These are phyloP conservation scores for Carollia perspicillata DNA, from an alignment of 2,113 vertebrate genomes.

Conservation along the genomic window DNA sequence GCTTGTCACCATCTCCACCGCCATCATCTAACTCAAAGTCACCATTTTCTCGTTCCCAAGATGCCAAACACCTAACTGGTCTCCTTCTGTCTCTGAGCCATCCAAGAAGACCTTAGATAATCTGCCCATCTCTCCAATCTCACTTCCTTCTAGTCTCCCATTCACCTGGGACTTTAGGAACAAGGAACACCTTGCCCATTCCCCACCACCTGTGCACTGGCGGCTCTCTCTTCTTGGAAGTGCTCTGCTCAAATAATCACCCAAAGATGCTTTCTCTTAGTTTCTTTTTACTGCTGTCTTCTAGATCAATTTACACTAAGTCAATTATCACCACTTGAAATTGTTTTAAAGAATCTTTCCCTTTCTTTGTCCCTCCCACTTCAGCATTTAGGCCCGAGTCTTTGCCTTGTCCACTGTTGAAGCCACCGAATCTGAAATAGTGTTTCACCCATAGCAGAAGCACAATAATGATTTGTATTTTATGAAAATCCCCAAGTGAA, in stretches of 20 bases:
- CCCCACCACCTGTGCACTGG: not conserved
- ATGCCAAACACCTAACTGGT: rapidly evolving
- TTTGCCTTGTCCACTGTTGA: not conserved
- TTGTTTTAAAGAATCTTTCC: not conserved
- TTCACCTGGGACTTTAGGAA: not conserved
- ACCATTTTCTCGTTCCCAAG: not conserved
- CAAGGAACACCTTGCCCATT: not conserved
- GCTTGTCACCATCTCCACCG: not conserved
- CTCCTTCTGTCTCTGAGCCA: not conserved
- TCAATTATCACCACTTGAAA: not conserved
- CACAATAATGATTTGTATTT: not conserved
- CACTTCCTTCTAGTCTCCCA: not conserved
- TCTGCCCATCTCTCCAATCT: not conserved
- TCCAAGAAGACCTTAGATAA: not conserved
- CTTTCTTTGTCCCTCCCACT: not conserved
- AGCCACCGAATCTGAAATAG: not conserved
- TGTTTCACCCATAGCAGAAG: not conserved
- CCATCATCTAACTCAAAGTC: not conserved
- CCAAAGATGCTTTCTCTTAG: not conserved
- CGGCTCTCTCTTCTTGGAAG: not conserved
- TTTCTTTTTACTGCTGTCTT: not conserved
- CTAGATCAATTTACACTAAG: not conserved
- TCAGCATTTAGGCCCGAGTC: not conserved
- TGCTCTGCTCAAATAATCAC: not conserved
- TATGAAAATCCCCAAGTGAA: not conserved